A percentile compares a stretch with the other conserved stretches of the same genome.
Conservation (phyloP, 1,140 invertebrate genomes). For the Tenebrio molitor region DNA sequence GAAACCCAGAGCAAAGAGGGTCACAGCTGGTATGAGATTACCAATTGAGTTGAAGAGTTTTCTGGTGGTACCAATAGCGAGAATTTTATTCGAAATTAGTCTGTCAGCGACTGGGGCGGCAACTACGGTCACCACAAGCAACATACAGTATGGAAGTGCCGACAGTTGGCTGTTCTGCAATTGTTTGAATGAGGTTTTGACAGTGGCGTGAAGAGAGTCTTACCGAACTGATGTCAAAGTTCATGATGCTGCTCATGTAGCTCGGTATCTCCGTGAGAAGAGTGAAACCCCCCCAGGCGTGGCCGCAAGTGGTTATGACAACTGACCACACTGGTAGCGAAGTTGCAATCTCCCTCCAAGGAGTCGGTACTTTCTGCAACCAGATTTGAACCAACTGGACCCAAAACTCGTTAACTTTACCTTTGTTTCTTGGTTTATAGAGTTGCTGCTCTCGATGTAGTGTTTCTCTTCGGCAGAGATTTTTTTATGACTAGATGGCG, state of each 20-base stretch:
- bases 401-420: too few relatives aligned
- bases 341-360: conserved; percentile 82
- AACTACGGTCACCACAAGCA: not conserved
- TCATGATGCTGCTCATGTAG: conserved; percentile 87
- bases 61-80: not conserved
- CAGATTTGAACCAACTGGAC: too few relatives aligned
- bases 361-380: conserved; percentile 67
- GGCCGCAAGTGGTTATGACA: conserved; percentile 84
- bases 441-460: conserved; percentile 46
- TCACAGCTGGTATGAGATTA: conserved; percentile 71
- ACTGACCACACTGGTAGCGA: conserved; percentile 87
- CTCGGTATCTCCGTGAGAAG: conserved; percentile 91
- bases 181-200: not conserved
- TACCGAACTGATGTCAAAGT: conserved; percentile 77
- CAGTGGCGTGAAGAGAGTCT: not conserved
- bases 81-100: conserved; percentile 11
- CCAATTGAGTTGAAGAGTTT: conserved; percentile 64
- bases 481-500: conserved; percentile 72
- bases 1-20: conserved; percentile 75
- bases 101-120: not conserved
- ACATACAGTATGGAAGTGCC: not conserved
- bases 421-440: not conserved
- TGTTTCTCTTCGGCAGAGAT: conserved; percentile 68
- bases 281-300: conserved; percentile 95
- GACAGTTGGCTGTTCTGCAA: conserved; percentile 48